Evolutionary conservation across 2,113 vertebrate genomes (phyloP), one percentile per base, ranked within the genome.

Genomic region (Spilogale gracilis): DNA sequence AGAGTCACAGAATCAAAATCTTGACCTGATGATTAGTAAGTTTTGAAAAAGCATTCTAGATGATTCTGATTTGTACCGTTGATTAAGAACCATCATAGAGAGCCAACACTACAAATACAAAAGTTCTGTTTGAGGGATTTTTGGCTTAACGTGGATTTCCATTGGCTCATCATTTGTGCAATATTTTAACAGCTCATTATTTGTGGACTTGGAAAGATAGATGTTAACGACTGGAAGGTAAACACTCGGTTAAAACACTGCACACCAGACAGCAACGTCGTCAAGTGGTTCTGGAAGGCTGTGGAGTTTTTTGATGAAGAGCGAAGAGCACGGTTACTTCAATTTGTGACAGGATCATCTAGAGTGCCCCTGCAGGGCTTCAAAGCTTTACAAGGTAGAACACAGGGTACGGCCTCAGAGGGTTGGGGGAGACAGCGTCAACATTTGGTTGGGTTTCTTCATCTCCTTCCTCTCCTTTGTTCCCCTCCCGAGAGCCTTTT

Each of bases 231-330:
- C 99, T 99, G 99, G 99, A 99, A 99, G 98, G 99, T 99, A 89
- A 99, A 99, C 97, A 99, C 99, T 6, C 99, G 99, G 92, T 99
- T 99, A 98, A 99, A 99, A 98, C 99, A 99, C 99, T 99, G 99
- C 98, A 99, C 99, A 0, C 98, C 99, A 0, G 99, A 99, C 98
- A 99, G 99, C 98, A 99, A 99, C 97, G 99, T 99, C 0, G 99
- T 99, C 43, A 99, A 99, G 96, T 99, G 99, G 99, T 99, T 99
- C 99, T 99, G 99, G 99, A 99, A 99, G 96, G 99, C 99, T 2
- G 99, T 99, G 98, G 99, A 99, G 98, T 99, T 99, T 0, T 99
- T 99, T 13, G 99, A 99, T 20, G 99, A 99, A 97, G 99, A 99
- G 97, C 99, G 99, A 89, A 98, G 99, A 96, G 99, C 99, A 0